A percentile compares a stretch with the other conserved stretches of the same genome.
These are phyloP conservation scores for Rhodinocichla rosea DNA, from an alignment of 2,113 vertebrate genomes.

Conservation along the genomic window DNA sequence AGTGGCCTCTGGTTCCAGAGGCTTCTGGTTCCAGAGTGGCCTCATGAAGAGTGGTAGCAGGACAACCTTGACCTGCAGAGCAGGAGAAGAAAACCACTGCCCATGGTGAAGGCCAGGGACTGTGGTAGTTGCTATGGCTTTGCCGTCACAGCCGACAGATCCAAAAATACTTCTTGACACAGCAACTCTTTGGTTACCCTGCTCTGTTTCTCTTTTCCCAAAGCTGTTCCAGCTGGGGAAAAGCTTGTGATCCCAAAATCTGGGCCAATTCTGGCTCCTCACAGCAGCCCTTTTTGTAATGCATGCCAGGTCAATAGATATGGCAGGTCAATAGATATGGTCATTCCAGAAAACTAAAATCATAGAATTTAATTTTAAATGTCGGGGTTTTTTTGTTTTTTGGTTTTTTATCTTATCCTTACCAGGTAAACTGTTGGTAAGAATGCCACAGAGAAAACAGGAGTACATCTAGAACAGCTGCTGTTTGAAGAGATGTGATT, in stretches of 20 bases:
- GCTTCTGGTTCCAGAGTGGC: neutral
- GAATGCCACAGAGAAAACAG: neutral
- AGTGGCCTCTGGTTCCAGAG: too few species aligned
- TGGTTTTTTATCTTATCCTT: neutral
- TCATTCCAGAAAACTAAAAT: neutral
- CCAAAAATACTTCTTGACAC: neutral
- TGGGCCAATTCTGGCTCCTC: neutral
- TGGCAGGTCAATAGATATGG: neutral
- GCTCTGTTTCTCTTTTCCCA: neutral
- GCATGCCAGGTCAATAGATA: neutral
- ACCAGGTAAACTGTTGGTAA: neutral
- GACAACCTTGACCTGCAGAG: neutral
- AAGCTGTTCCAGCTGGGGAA: neutral
- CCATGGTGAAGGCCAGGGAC: neutral
- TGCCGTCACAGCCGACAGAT: neutral
- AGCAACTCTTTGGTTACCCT: neutral
- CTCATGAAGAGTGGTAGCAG: neutral
- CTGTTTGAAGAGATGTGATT: neutral
- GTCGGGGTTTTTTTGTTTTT: rapidly evolving
- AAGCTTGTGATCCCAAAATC: neutral
- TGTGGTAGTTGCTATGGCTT: neutral
- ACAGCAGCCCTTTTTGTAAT: neutral
- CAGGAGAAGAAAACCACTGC: neutral
- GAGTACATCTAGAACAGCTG: neutral
- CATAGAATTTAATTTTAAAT: neutral